Conservation (phyloP, 2,113 vertebrate genomes). For the Cacatua alba region DNA sequence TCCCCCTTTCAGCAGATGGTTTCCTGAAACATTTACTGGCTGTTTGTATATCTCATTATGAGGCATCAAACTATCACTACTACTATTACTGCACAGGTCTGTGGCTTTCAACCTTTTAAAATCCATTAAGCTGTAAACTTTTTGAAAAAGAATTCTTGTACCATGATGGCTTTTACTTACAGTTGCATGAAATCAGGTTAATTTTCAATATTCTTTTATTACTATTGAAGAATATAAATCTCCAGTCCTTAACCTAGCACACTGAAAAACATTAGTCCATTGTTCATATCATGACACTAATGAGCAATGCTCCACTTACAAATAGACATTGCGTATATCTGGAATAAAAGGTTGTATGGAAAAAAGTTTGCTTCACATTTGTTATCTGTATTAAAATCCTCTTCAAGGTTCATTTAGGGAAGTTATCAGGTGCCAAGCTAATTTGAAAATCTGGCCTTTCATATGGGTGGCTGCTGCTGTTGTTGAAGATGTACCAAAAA, state of each 20-base stretch:
- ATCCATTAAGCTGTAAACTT: background rate
- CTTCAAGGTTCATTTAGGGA: background rate
- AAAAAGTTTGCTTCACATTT: background rate
- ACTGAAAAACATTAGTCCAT: background rate
- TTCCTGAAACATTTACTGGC: background rate
- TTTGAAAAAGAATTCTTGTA: background rate
- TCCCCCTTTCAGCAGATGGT: background rate
- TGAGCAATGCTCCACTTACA: background rate
- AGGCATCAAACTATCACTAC: background rate
- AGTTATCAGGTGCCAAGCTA: background rate
- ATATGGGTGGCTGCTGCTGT: background rate
- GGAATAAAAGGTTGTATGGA: background rate
- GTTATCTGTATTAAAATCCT: background rate
- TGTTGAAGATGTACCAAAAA: background rate
- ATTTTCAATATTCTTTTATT: background rate
- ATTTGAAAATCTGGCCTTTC: background rate
- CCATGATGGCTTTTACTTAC: background rate
- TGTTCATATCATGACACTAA: background rate
- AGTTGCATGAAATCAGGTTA: background rate
- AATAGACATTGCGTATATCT: background rate
- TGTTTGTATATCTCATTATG: constrained; percentile 17
- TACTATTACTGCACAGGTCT: background rate
- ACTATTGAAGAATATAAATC: background rate
- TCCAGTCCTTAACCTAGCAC: background rate
- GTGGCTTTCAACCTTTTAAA: background rate